Evolutionary conservation across 2,113 vertebrate species (phyloP).

Genomic region (Azemiops feae): DNA sequence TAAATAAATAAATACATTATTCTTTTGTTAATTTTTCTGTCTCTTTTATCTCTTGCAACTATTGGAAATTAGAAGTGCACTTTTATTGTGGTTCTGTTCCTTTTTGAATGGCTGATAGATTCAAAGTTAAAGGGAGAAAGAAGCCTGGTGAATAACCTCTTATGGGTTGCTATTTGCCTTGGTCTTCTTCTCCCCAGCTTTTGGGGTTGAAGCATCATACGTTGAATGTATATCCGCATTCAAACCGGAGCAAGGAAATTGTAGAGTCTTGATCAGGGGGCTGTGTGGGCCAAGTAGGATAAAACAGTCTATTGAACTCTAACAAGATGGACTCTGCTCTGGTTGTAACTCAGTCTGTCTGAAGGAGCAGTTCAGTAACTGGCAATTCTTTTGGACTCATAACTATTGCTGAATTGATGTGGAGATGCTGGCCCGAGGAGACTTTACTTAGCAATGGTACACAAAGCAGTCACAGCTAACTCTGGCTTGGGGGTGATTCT

Average conservation of each 20-base stretch:
- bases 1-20: not conserved
- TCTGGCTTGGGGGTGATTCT: not conserved
- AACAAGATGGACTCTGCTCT: not conserved
- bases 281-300: not conserved
- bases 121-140: not conserved
- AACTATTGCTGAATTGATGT: not conserved
- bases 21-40: not conserved
- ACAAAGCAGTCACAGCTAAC: not conserved
- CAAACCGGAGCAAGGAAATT: too few species aligned
- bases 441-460: not conserved
- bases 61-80: not conserved
- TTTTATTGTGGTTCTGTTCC: not conserved
- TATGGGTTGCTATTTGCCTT: not conserved
- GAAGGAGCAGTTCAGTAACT: not conserved
- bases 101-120: not conserved
- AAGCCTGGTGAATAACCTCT: not conserved
- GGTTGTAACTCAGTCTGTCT: not conserved
- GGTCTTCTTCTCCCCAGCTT: not conserved
- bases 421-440: not conserved
- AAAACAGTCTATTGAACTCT: not conserved
- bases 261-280: not conserved
- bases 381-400: not conserved
- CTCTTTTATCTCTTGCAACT: not conserved
- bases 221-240: not conserved
- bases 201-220: not conserved